A percentile compares a stretch with the other conserved stretches of the same genome.
These are phyloP conservation scores for Metellina segmentata DNA, from an alignment of 2,888 invertebrate species.

Conservation along the genomic window DNA sequence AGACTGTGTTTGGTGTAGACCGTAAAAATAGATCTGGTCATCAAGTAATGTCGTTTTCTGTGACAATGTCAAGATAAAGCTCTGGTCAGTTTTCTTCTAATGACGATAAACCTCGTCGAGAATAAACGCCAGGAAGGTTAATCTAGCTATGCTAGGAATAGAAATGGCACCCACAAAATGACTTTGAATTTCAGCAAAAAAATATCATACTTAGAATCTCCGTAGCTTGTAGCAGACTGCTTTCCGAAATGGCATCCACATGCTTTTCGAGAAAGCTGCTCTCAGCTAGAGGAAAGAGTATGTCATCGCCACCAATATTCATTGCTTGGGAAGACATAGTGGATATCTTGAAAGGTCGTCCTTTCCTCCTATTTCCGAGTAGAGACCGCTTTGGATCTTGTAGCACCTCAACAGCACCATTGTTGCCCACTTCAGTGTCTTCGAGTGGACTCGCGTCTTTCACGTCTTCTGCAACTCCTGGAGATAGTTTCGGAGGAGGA, in stretches of 20 bases:
- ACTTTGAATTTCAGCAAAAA: background rate
- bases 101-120: no score
- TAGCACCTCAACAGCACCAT: slow-evolving; percentile 75
- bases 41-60: no score
- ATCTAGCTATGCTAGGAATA: no score
- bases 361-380: slow-evolving; percentile 77
- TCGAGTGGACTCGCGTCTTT: slow-evolving; percentile 28
- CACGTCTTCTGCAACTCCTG: slow-evolving; percentile 50
- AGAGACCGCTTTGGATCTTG: slow-evolving; percentile 78
- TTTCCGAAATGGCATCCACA: slow-evolving; percentile 58
- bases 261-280: slow-evolving; percentile 64
- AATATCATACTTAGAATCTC: slow-evolving; percentile 63
- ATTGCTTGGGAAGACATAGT: slow-evolving; percentile 64
- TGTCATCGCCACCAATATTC: slow-evolving; percentile 76
- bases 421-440: slow-evolving; percentile 24
- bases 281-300: slow-evolving; percentile 60
- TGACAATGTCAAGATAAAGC: no score
- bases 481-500: slow-evolving; percentile 71
- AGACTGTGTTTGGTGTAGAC: no score
- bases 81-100: no score
- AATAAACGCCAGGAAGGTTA: no score
- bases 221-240: slow-evolving; percentile 63
- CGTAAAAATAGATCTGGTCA: no score
- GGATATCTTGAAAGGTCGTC: slow-evolving; percentile 73
- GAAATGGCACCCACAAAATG: no score